Conservation (phyloP, 2,113 vertebrate species). For the Malurus alboscapulatus region DNA sequence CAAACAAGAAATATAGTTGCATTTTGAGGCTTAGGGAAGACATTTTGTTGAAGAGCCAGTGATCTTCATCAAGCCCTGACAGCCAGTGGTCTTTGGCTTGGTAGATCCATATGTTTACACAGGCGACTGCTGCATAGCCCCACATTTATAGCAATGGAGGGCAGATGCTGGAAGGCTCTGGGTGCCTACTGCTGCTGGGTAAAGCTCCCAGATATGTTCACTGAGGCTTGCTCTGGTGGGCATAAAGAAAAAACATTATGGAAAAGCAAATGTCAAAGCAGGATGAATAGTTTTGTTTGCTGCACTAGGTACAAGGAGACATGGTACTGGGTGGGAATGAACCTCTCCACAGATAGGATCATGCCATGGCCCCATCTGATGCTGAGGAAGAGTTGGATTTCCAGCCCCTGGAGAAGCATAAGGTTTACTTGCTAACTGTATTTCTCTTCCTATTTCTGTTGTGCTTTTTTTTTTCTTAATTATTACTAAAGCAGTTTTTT, state of each 20-base stretch:
- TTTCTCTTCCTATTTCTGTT: background rate
- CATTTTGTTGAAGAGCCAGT: background rate
- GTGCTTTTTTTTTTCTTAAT: background rate
- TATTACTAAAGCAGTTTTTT: background rate
- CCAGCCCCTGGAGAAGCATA: background rate
- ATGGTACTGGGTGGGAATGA: background rate
- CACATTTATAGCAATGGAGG: background rate
- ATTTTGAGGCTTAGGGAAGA: background rate
- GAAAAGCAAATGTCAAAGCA: background rate
- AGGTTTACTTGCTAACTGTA: background rate
- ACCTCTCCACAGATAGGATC: accelerated
- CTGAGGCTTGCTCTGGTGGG: background rate
- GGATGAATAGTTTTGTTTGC: background rate
- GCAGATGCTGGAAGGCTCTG: background rate
- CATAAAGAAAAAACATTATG: background rate
- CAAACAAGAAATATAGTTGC: background rate
- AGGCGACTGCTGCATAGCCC: accelerated
- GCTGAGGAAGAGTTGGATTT: background rate
- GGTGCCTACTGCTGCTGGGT: background rate
- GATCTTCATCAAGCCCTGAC: background rate
- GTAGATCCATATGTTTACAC: accelerated
- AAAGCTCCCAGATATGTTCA: background rate
- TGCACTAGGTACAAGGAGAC: background rate
- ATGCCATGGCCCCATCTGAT: accelerated
- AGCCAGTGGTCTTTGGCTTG: background rate